A percentile compares a stretch with the other conserved stretches of the same genome.
Conservation (phyloP, 2,113 vertebrate species). For the Solea senegalensis region DNA sequence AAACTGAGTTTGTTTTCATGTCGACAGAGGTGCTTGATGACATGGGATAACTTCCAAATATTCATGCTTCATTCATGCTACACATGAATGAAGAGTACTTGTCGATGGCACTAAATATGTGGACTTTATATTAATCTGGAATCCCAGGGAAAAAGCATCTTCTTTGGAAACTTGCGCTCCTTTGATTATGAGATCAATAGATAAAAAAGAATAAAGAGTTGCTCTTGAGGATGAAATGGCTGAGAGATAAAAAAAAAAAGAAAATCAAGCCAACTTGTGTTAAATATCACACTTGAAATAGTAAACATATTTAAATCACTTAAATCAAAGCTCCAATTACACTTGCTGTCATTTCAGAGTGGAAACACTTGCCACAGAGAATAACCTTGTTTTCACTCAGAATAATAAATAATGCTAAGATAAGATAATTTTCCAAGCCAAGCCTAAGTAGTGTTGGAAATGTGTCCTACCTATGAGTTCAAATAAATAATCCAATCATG, state of each 20-base stretch:
- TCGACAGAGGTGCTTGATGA: too few relatives aligned
- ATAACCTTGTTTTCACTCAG: slow-evolving; percentile 14
- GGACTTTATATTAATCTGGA: slow-evolving; percentile 9
- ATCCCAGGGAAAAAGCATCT: background rate
- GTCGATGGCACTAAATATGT: slow-evolving; percentile 12
- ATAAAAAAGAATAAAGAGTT: slow-evolving; percentile 27
- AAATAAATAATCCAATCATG: slow-evolving; percentile 48
- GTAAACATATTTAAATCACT: slow-evolving; percentile 6
- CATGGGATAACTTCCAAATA: slow-evolving; percentile 3
- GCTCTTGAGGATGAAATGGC: slow-evolving; percentile 20
- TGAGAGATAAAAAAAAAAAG: slow-evolving; percentile 9
- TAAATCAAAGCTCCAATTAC: slow-evolving; percentile 15
- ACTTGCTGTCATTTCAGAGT: slow-evolving; percentile 10
- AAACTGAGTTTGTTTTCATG: too few relatives aligned
- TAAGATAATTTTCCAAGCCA: background rate
- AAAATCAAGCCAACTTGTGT: slow-evolving; percentile 5
- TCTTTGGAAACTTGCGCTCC: background rate
- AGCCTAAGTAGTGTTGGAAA: slow-evolving; percentile 12
- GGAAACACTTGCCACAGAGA: slow-evolving; percentile 11
- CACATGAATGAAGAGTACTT: slow-evolving; percentile 11
- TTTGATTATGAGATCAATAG: slow-evolving; percentile 27
- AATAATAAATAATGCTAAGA: background rate
- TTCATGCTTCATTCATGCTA: too few relatives aligned
- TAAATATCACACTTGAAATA: slow-evolving; percentile 26
- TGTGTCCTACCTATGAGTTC: slow-evolving; percentile 11